Base-by-base conservation (phyloP, 1,140 invertebrate genomes). In the Arctopsyche grandis region DNA sequence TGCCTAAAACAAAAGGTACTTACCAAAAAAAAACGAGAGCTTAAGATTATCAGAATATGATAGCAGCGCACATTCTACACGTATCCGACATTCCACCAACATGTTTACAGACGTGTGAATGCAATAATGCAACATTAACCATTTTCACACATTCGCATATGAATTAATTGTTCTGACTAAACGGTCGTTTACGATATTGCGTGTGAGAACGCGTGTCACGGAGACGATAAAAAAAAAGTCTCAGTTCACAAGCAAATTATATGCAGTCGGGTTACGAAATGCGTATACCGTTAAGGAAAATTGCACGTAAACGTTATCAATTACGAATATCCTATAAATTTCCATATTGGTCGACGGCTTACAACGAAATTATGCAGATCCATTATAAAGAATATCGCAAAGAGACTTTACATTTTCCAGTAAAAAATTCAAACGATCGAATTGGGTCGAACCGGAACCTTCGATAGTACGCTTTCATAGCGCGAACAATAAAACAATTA, bases 401-500 rank as follows among this genome's bases (percentile, higher is more conserved):
- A n/a, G 56, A 60, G 9, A 21, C 21, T 16, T 66, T 22, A 19
- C 4, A 5, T 12, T 26, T 21, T 14, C 12, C 5, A 66, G 60
- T 1, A 10, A 22, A 66, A 22, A 66, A 66, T 22, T 21, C 60
- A 3, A 21, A 21, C 3, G 24, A 3, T 66, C 12, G n/a, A 66
- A 66, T 26, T 21, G 60, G 60, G 60, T 66, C 60, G 60, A 66
- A 66, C n/a, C 60, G 60, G 26, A 69, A 69, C 66, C 10, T 12
- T 38, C 24, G 10, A 38, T 29, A 69, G 22, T 16, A 12, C 58
- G 24, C 66, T 69, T 38, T 69, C 38, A 16, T 21, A 4, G 14
- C 26, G 0, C 14, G 14, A 44, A 69, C 66, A 69, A 69, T 69
- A 69, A 69, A 69, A 69, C 66, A 69, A 69, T 69, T 69, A 69